Percentiles rank a stretch among this genome's conserved stretches.
Conservation (phyloP, 2,888 invertebrate genomes). For the Sinohyriopsis cumingii region DNA sequence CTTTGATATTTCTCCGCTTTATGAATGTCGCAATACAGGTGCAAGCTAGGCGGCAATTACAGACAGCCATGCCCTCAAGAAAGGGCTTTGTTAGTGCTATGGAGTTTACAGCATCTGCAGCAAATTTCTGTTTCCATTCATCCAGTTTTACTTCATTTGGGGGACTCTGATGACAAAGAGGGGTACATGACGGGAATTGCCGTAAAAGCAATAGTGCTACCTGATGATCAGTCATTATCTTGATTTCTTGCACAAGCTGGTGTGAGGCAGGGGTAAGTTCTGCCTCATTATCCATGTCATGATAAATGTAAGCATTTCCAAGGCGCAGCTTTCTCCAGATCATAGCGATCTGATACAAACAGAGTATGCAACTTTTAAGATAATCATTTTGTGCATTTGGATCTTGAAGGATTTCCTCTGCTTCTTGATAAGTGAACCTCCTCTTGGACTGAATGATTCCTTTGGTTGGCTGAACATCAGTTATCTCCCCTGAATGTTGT, state of each 20-base stretch:
- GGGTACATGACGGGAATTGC: slow-evolving; percentile 48
- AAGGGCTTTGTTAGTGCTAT: slow-evolving; percentile 59
- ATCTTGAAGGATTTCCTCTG: slow-evolving; percentile 55
- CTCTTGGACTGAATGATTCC: slow-evolving; percentile 56
- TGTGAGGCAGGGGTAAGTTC: slow-evolving; percentile 47
- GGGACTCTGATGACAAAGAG: slow-evolving; percentile 51
- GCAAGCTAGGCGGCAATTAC: slow-evolving; percentile 51
- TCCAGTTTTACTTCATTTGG: slow-evolving; percentile 46
- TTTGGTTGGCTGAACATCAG: slow-evolving; percentile 39
- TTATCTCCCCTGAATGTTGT: slow-evolving; percentile 46
- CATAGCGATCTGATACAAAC: slow-evolving; percentile 54
- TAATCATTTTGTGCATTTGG: slow-evolving; percentile 48
- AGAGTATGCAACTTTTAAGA: slow-evolving; percentile 50
- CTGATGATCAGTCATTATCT: slow-evolving; percentile 57
- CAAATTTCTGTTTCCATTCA: slow-evolving; percentile 53
- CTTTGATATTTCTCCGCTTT: slow-evolving; percentile 29
- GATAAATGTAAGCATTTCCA: slow-evolving; percentile 56
- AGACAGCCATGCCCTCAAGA: slow-evolving; percentile 40
- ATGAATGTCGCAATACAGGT: slow-evolving; percentile 49
- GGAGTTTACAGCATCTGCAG: slow-evolving; percentile 57
- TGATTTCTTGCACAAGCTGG: slow-evolving; percentile 62
- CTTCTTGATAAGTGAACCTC: slow-evolving; percentile 50
- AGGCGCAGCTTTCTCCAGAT: slow-evolving; percentile 55
- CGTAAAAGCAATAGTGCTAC: slow-evolving; percentile 52
- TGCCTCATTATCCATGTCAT: slow-evolving; percentile 39